Conservation (phyloP, 2,888 invertebrate species). For the Arge pagana region DNA sequence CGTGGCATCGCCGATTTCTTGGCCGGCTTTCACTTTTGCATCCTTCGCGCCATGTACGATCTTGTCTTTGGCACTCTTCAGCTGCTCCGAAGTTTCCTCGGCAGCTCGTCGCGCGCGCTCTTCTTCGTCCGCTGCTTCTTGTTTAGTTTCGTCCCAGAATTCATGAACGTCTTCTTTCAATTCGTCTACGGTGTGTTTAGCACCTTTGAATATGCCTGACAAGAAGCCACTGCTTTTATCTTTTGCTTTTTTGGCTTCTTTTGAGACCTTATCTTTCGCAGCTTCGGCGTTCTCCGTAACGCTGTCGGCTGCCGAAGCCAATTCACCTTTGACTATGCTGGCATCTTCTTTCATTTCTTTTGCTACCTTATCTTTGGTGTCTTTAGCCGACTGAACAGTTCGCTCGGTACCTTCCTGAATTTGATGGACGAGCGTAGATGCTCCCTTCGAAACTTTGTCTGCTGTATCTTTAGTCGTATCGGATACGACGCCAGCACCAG, state of each 20-base stretch:
- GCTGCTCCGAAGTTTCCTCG: constrained; percentile 23
- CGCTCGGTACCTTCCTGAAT: constrained; percentile 33
- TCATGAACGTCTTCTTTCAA: constrained; percentile 34
- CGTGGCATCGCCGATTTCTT: constrained; percentile 28
- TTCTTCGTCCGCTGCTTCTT: constrained; percentile 36
- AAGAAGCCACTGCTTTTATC: constrained; percentile 27
- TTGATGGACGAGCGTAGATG: constrained; percentile 15
- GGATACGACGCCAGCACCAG: constrained; percentile 18
- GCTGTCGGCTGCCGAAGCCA: constrained; percentile 15
- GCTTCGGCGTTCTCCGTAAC: constrained; percentile 57
- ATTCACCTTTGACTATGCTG: constrained; percentile 28
- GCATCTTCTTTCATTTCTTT: constrained; percentile 32
- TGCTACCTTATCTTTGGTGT: constrained; percentile 26
- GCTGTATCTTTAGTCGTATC: constrained; percentile 24
- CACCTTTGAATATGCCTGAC: constrained; percentile 30
- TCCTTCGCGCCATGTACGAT: constrained; percentile 24
- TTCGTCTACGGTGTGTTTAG: constrained; percentile 56
- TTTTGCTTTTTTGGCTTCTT: constrained; percentile 29
- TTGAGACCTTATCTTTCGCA: constrained; percentile 27
- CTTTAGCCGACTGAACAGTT: constrained; percentile 28
- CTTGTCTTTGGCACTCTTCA: constrained; percentile 24
- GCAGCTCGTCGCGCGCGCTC: constrained; percentile 45
- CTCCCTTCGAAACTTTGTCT: constrained; percentile 7
- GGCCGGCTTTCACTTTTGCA: constrained; percentile 29
- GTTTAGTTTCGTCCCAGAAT: constrained; percentile 40